These are phyloP conservation scores for Vulpes vulpes DNA, from an alignment of 2,113 vertebrate species.

Conservation along the genomic window DNA sequence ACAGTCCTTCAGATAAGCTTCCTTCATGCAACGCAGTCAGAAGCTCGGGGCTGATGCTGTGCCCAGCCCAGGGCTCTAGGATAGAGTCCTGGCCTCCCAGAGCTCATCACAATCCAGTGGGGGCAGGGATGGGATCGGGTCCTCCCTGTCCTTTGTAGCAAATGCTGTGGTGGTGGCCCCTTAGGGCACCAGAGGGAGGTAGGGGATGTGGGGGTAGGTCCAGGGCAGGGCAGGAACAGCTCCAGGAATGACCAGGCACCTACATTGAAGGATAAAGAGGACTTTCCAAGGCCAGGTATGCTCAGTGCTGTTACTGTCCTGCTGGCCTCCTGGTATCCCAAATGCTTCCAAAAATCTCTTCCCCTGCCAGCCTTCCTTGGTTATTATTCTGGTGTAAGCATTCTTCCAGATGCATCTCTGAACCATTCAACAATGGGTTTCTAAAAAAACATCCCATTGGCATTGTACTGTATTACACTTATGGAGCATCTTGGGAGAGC, in stretches of 20 bases:
- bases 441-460: background rate
- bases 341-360: background rate
- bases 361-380: background rate
- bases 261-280: background rate
- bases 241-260: background rate
- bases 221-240: background rate
- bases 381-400: background rate
- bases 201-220: background rate
- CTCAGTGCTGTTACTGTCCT: background rate
- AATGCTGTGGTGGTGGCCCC: background rate
- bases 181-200: background rate
- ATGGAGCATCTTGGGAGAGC: background rate
- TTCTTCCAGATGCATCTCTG: background rate
- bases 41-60: background rate
- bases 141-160: background rate
- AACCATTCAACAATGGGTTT: background rate
- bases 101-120: background rate
- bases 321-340: background rate
- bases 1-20: background rate
- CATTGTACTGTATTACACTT: accelerated
- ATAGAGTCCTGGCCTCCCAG: background rate
- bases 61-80: background rate
- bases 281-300: background rate
- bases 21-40: background rate
- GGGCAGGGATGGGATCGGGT: background rate